Percentiles rank a stretch among this genome's conserved stretches.
Evolutionary conservation across 2,888 invertebrate genomes (phyloP).

Genomic region (Drosophila peninsularis): DNA sequence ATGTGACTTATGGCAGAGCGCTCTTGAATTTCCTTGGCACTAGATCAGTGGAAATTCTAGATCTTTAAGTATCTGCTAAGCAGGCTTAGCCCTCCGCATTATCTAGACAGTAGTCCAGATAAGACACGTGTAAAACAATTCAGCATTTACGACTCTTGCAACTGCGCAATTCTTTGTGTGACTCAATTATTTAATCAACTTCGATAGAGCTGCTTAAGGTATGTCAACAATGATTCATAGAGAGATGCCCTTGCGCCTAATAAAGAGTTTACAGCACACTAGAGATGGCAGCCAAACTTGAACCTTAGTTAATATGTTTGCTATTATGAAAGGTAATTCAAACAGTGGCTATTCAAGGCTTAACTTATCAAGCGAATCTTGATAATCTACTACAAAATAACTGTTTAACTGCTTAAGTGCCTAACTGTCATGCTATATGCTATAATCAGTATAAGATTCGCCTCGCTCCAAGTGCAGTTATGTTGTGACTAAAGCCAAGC

Average conservation of each 20-base stretch:
- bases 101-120: slow-evolving; percentile 4
- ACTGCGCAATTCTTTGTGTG: slow-evolving; percentile 13
- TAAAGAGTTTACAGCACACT: slow-evolving; percentile 14
- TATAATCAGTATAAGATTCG: slow-evolving; percentile 19
- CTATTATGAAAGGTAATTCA: no score
- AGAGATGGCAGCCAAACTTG: slow-evolving; percentile 6
- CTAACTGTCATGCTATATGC: slow-evolving; percentile 16
- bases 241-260: slow-evolving; percentile 29
- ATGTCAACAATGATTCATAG: slow-evolving; percentile 28
- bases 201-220: not conserved
- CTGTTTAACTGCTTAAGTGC: slow-evolving; percentile 7
- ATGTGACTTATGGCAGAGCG: slow-evolving; percentile 11
- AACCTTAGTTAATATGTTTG: no score
- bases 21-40: slow-evolving; percentile 20
- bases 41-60: slow-evolving; percentile 5
- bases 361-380: not conserved
- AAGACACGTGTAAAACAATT: slow-evolving; percentile 6
- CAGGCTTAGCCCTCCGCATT: not conserved
- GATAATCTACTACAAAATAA: not conserved
- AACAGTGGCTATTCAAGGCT: not conserved
- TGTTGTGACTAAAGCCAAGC: not conserved
- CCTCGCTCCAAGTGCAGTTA: slow-evolving; percentile 3
- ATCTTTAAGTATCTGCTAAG: not conserved
- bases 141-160: not conserved
- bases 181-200: slow-evolving; percentile 36